Base-by-base conservation (phyloP, 2,113 vertebrate species). In the Hippotragus niger region DNA sequence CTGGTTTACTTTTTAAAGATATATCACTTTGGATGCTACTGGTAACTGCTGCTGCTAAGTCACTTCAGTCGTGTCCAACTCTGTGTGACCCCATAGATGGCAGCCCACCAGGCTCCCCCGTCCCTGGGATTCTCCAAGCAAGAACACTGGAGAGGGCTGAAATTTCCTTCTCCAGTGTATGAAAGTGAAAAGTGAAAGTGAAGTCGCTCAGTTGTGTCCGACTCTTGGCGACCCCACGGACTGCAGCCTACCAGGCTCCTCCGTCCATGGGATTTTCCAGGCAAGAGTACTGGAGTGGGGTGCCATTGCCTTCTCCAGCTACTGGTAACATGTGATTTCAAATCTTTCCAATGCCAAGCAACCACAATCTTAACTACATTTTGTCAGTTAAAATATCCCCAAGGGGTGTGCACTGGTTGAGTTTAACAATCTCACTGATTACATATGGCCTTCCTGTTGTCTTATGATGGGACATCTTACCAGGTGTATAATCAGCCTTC, bases 251-350 rank as follows among this genome's bases (percentile, higher is more conserved):
- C 40, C 40, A 40, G 40, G 40, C 40, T 40, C 40, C 40, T 40
- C 40, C 40, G 40, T 40, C 40, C 40, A 40, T 40, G 40, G 40
- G 40, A 40, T 40, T 40, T 40, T 40, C 40, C 40, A 40, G 40
- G 40, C 40, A 40, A 40, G 40, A 40, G 40, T 40, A 40, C 40
- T 40, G 40, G 40, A 40, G 40, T 40, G 40, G 40, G 40, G 40
- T 40, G 40, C 40, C 40, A 40, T 40, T 40, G 40, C 40, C 40
- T 40, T 40, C 40, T 40, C 40, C 40, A 40, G 83, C 92, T 97
- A 93, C 53, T 90, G 87, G 90, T 80, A 96, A 97, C 94, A 88
- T 25, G 76, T 55, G 88, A 96, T 97, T 97, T 91, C 67, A 80
- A 57, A 96, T 88, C 47, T 95, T 96, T 74, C 52, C 53, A 81